phyloP scores from a whole-genome alignment of 2,888 invertebrate genomes.

The Drosophila melanosoma region DNA sequence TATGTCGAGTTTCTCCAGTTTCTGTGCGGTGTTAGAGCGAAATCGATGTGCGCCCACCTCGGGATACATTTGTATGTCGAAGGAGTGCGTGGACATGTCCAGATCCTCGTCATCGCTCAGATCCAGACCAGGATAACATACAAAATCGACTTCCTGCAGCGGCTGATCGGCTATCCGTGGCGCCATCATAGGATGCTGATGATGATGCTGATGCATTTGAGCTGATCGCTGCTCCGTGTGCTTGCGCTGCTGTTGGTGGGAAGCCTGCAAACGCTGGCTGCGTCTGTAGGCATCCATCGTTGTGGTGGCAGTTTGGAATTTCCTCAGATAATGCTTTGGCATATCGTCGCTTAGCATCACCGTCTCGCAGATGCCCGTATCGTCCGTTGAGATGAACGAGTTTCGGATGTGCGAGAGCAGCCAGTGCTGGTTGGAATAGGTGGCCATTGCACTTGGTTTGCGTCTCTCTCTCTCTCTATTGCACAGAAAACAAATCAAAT shows the following conservation, averaged over 20 bases:
- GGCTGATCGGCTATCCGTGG: constrained; percentile 67
- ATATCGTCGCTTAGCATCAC: constrained; percentile 93
- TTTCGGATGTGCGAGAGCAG: constrained; percentile 96
- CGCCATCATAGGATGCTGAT: constrained; percentile 31
- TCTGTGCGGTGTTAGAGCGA: constrained; percentile 94
- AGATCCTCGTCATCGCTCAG: constrained; percentile 92
- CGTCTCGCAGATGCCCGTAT: constrained; percentile 96
- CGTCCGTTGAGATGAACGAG: constrained; percentile 97
- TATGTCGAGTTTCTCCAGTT: constrained; percentile 94
- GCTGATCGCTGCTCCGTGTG: constrained; percentile 33
- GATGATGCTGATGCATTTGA: constrained; percentile 26
- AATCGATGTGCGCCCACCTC: constrained; percentile 88
- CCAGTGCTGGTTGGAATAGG: constrained; percentile 97
- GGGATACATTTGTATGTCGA: constrained; percentile 91
- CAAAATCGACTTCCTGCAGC: constrained; percentile 85
- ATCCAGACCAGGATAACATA: constrained; percentile 91
- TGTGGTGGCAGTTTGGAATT: constrained; percentile 82
- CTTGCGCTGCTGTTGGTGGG: constrained; percentile 32
- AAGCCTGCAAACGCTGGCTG: constrained; percentile 36
- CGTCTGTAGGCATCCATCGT: constrained; percentile 49
- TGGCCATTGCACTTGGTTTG: constrained; percentile 89
- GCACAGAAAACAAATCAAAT: constrained; percentile 47
- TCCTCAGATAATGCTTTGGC: constrained; percentile 87
- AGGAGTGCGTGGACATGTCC: constrained; percentile 88
- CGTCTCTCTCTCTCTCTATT: constrained; percentile 29